Evolutionary conservation across 92 coral and sea anemone genomes (phyloP), one percentile per base, ranked within the genome.

Genomic region (Porites cylindrica): DNA sequence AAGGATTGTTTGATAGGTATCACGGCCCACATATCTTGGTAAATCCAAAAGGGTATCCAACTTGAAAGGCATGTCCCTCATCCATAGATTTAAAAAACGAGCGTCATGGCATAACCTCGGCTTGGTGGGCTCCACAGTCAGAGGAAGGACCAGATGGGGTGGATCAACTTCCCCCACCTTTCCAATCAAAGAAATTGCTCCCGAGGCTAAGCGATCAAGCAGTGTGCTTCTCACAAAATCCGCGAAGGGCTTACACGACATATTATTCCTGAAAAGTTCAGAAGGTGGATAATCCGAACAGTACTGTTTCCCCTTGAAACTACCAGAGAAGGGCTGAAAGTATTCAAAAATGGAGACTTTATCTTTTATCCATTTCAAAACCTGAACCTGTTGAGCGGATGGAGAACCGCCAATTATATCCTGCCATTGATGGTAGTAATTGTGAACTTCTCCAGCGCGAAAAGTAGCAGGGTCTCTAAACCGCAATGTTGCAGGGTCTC

Each of bases 21-120:
- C 78, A 38, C 66, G 32, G 32, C 32, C 32, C 32, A 29, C 32
- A 29, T 29, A 29, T 29, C 32, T 29, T 29, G 3, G 32, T 29
- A 29, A 29, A 29, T 29, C 32, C 32, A 0, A 1, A 29, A 29
- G 32, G 3, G 3, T 29, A 29, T 29, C 32, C 0, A 1, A 29
- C 32, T 1, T 1, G 32, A 29, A 29, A 29, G 32, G 32, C 32
- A 29, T 2, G 32, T 29, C 32, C 32, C 32, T 64, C 88, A 91
- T 87, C 91, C 91, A 86, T 11, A 86, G 50, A 51, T 78, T 87
- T 2, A 87, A 26, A 32, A 70, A 83, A 17, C 94, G 53, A 8
- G 89, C 88, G 68, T 88, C 87, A 54, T 87, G 89, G 47, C 89
- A 78, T 8, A 91, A 70, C 18, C 89, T 83, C 0, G 89, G 94